A percentile compares a stretch with the other conserved stretches of the same genome.
Evolutionary conservation across 2,888 invertebrate genomes (phyloP).

Genomic region (Dinocampus coccinellae): DNA sequence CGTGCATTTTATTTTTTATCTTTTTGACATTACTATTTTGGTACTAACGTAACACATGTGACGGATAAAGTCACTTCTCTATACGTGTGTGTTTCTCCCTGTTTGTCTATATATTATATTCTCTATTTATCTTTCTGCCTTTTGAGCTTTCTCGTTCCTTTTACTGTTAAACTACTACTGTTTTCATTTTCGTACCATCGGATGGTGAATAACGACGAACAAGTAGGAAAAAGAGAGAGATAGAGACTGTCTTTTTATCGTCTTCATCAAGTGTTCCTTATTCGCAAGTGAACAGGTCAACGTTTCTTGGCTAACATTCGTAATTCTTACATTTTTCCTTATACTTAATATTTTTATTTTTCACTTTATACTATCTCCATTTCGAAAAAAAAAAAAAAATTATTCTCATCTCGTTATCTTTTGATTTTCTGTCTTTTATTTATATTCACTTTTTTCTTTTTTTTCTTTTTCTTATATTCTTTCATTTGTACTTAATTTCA

Average conservation of each 20-base stretch:
- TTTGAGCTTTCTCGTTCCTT: constrained; percentile 15
- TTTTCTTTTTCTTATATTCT: constrained; percentile 19
- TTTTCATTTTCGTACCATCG: too few relatives aligned
- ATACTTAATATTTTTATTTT: too few relatives aligned
- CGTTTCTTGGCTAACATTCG: constrained; percentile 19
- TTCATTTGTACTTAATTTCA: constrained; percentile 15
- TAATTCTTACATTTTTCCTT: neutral
- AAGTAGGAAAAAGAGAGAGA: too few relatives aligned
- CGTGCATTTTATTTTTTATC: too few relatives aligned
- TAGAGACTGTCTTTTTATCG: too few relatives aligned
- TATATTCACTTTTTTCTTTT: neutral
- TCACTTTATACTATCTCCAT: too few relatives aligned
- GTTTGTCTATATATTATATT: too few relatives aligned
- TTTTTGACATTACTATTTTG: constrained; percentile 45
- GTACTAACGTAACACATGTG: constrained; percentile 38
- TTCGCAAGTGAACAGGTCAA: constrained; percentile 31
- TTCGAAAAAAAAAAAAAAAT: too few relatives aligned
- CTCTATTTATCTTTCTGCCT: neutral
- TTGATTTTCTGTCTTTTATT: neutral
- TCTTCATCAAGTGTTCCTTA: too few relatives aligned
- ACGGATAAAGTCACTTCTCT: neutral
- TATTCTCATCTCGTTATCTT: too few relatives aligned
- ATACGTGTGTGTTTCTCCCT: neutral
- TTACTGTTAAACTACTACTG: too few relatives aligned
- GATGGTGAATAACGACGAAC: too few relatives aligned